These are phyloP conservation scores for Drosophila lacertosa DNA, from an alignment of 1,140 invertebrate species.

Conservation along the genomic window DNA sequence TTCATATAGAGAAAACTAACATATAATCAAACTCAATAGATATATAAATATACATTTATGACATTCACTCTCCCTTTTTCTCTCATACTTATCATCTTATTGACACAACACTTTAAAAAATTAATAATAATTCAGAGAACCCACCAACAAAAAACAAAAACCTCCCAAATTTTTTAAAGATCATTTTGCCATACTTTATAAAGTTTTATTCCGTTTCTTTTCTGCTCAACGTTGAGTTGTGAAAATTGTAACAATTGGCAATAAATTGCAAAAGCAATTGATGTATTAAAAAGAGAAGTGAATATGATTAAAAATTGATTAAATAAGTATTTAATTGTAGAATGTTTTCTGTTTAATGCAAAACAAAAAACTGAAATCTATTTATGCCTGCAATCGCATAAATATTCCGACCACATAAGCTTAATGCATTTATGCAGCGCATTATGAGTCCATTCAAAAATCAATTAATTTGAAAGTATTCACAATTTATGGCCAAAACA, in stretches of 20 bases:
- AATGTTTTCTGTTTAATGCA: slow-evolving; percentile 12
- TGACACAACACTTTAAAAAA: slow-evolving; percentile 1
- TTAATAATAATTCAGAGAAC: slow-evolving; percentile 35
- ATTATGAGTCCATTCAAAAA: slow-evolving; percentile 14
- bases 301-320: not conserved
- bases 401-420: not conserved
- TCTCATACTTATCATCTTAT: not conserved
- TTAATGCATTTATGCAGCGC: slow-evolving; percentile 9
- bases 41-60: slow-evolving; percentile 2
- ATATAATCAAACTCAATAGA: slow-evolving; percentile 14
- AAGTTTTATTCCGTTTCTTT: not conserved
- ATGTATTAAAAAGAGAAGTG: slow-evolving; percentile 10
- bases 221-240: slow-evolving; percentile 14
- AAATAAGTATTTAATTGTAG: slow-evolving; percentile 25
- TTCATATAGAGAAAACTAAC: slow-evolving; percentile 21
- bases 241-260: slow-evolving; percentile 25
- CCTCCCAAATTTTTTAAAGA: not conserved
- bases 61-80: slow-evolving; percentile 10
- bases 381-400: not conserved
- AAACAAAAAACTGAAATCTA: not conserved
- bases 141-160: slow-evolving; percentile 33
- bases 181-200: too few relatives aligned
- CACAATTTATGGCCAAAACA: slow-evolving; percentile 24
- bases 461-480: slow-evolving; percentile 34
- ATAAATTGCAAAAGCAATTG: slow-evolving; percentile 27